A percentile compares a stretch with the other conserved stretches of the same genome.
These are phyloP conservation scores for Gryon sp. DNA, from an alignment of 1,140 invertebrate genomes.

Conservation along the genomic window DNA sequence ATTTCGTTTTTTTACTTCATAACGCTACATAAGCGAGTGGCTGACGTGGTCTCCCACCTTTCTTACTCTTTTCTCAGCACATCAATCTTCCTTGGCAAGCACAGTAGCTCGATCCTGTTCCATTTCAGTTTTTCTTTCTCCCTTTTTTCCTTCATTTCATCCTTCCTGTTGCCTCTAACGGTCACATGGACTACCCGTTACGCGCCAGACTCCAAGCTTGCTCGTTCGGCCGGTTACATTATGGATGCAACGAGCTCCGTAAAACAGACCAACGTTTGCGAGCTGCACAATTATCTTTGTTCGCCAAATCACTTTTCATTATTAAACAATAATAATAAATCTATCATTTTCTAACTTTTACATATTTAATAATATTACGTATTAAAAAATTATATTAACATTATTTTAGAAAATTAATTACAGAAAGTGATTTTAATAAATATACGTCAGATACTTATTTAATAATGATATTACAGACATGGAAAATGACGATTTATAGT, in stretches of 20 bases:
- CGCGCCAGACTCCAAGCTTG: constrained; percentile 57
- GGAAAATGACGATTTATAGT: no score
- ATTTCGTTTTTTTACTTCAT: constrained; percentile 47
- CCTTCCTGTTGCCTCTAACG: constrained; percentile 59
- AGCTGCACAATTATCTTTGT: neutral
- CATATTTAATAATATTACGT: no score
- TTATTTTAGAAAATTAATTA: no score
- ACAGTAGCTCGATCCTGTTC: constrained; percentile 55
- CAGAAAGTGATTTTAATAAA: no score
- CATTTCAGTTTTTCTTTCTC: constrained; percentile 54
- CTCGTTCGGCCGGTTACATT: constrained; percentile 57
- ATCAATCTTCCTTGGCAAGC: constrained; percentile 56
- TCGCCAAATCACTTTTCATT: constrained; percentile 17
- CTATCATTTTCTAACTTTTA: no score
- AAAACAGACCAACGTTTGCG: constrained; percentile 23
- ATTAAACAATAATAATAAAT: no score
- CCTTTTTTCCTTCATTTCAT: constrained; percentile 43
- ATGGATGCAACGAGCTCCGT: constrained; percentile 55
- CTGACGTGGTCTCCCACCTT: constrained; percentile 40
- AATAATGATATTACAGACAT: no score
- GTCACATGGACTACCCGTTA: constrained; percentile 61
- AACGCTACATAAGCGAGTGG: constrained; percentile 52
- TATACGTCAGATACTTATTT: no score
- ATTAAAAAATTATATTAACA: no score
- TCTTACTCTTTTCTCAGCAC: constrained; percentile 60